Evolutionary conservation across 2,888 invertebrate species (phyloP), one percentile per base, ranked within the genome.

Genomic region (Nematopogon swammerdamellus): DNA sequence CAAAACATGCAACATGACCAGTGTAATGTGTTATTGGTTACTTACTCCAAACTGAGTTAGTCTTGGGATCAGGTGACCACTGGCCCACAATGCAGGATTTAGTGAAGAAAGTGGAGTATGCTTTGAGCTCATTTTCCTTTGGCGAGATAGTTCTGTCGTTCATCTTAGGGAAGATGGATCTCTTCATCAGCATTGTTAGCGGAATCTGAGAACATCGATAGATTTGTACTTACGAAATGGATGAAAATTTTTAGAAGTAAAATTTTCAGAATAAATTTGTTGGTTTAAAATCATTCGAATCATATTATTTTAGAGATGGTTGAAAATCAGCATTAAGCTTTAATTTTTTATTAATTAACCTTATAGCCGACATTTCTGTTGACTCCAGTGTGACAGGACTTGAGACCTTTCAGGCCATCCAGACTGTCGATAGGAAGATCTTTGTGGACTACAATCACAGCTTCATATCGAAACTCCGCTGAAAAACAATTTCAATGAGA

Each of bases 321-420:
- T n/a, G n/a, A n/a, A n/a, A n/a, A n/a, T n/a, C n/a, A n/a, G n/a
- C n/a, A n/a, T n/a, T n/a, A n/a, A n/a, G n/a, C n/a, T n/a, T n/a
- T n/a, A n/a, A n/a, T n/a, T n/a, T n/a, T n/a, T n/a, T n/a, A n/a
- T n/a, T n/a, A 46, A 18, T 59, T 60, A 62, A 82, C 82, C 71
- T 92, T 90, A 76, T 93, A 95, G 19, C 95, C 95, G 6, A 93
- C 93, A 61, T 93, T 93, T 54, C 92, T 85, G 49, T 92, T 92
- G 52, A 92, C 86, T 11, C 92, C 92, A 2, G 94, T 92, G 64
- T 94, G 93, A 60, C 95, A 95, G 1, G 93, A 92, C 59, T 87
- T 90, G 47, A 89, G 81, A 0, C 91, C 91, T 55, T 83, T 83
- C 49, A 95, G 72, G 49, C 86, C 87, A 56, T 85, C 81, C 49